Base-by-base conservation (phyloP, 2,888 invertebrate species). In the Amorpha juglandis region DNA sequence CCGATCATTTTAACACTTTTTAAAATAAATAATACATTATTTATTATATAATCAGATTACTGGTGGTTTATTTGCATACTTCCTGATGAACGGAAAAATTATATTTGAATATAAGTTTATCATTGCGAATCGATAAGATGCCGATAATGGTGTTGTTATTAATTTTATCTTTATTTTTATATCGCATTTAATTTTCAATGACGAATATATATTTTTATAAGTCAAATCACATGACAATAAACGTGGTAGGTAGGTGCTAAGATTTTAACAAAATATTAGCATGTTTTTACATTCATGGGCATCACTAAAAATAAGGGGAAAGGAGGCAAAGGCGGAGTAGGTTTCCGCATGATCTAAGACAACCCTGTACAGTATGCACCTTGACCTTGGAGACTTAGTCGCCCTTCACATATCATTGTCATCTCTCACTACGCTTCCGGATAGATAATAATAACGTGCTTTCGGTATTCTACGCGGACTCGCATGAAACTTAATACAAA, bases 1-100 rank as follows among this genome's bases (percentile, higher is more conserved):
- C 45, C 72, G 68, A 67, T 71, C 80, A 80, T 83, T 67, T 72
- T 74, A 42, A 21, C 45, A 64, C 52, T 50, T 50, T 21, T 53
- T 62, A 16, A 67, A 12, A 14, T 50, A 58, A 63, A 58, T n/a
- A 63, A 53, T 19, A 42, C 58, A 38, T 14, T 16, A 45, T 21
- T 14, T 16, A 45, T 21, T n/a, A n/a, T 48, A n/a, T 65, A 63
- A 67, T 52, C 68, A 38, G 9, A 3, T 19, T 0, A 16, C 2
- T n/a, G n/a, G n/a, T n/a, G n/a, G n/a, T n/a, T n/a, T n/a, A 12
- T 42, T 58, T 19, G 4, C 38, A 19, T 19, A 55, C 38, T 52
- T 42, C n/a, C 27, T 21, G n/a, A 63, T 12, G n/a, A 21, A 48
- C 12, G 47, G 19, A 12, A 50, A 51, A 38, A 63, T 14, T 19